phyloP scores from a whole-genome alignment of 2,113 vertebrate species.

The Gasterosteus aculeatus region DNA sequence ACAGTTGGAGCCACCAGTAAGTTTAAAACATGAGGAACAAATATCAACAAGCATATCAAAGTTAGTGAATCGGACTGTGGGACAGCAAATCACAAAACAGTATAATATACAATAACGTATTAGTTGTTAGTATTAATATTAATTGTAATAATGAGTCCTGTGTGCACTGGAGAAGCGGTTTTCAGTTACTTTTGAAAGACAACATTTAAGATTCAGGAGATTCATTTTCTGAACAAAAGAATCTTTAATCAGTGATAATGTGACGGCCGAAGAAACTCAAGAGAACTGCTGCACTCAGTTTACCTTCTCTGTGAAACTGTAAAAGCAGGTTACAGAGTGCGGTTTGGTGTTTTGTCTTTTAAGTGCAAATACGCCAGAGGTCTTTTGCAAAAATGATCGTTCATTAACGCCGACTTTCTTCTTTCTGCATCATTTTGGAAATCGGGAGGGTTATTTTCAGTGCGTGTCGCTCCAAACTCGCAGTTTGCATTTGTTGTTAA shows the following conservation, averaged over 20 bases:
- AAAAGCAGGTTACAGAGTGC: slow-evolving; percentile 9
- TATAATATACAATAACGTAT: not conserved
- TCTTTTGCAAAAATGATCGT: slow-evolving; percentile 35
- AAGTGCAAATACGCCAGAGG: slow-evolving; percentile 43
- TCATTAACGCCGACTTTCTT: slow-evolving; percentile 35
- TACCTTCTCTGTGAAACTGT: slow-evolving; percentile 8
- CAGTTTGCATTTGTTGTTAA: not conserved
- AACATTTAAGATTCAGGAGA: not conserved
- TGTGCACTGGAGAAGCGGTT: not conserved
- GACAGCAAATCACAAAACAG: not conserved
- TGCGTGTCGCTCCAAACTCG: not conserved
- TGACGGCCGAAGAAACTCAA: not conserved
- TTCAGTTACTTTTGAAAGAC: not conserved
- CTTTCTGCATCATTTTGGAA: not conserved
- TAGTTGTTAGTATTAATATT: not conserved
- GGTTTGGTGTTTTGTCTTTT: slow-evolving; percentile 7
- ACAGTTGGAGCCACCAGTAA: not conserved
- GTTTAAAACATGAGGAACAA: not conserved
- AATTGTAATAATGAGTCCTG: not conserved
- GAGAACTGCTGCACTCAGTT: slow-evolving; percentile 16
- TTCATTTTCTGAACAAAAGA: not conserved
- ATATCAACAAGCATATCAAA: not conserved
- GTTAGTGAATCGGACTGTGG: not conserved
- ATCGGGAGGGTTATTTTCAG: not conserved
- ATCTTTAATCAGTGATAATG: not conserved